Evolutionary conservation across 2,888 invertebrate species (phyloP), one percentile per base, ranked within the genome.

Genomic region (Agonopterix subpropinquella): DNA sequence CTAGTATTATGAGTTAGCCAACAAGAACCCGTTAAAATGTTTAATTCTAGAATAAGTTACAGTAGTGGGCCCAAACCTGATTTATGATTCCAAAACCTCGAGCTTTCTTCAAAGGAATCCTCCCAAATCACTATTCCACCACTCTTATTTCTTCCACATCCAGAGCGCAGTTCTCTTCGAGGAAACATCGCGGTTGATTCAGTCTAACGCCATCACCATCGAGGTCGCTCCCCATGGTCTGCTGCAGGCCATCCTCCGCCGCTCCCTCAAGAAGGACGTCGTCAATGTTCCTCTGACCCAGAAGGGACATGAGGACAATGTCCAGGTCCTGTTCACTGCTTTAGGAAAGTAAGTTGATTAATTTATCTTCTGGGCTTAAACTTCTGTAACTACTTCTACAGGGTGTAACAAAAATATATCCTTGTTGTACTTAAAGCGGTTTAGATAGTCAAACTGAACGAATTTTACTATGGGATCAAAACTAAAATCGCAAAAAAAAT

Each of bases 171-270:
- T 95, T 0, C 81, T 93, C 11, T 96, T 96, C 74, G 95, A 96
- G 69, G 97, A 97, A 77, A 94, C 95, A 0, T 89, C 95, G 7
- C 90, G 89, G 11, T 90, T 94, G 62, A 93, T 98, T 59, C 96
- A 96, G 1, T 89, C 91, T 45, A 93, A 96, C 69, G 96, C 97
- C 0, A 90, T 97, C 50, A 91, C 93, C 4, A 93, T 98, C 54
- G 98, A 98, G 79, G 92, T 98, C 48, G 97, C 97, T 0, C 97
- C 98, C 0, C 97, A 98, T 63, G 94, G 96, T 7, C 89, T 98
- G 0, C 90, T 98, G 36, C 97, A 97, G 71, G 94, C 96, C 0
- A 96, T 98, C 64, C 85, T 98, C 7, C 92, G 94, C 54, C 89
- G 96, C 42, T 94, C 96, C 0, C 79, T 97, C 43, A 88, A 89